A percentile compares a stretch with the other conserved stretches of the same genome.
Evolutionary conservation across 2,113 vertebrate genomes (phyloP).

Genomic region (Sylvilagus bachmani): DNA sequence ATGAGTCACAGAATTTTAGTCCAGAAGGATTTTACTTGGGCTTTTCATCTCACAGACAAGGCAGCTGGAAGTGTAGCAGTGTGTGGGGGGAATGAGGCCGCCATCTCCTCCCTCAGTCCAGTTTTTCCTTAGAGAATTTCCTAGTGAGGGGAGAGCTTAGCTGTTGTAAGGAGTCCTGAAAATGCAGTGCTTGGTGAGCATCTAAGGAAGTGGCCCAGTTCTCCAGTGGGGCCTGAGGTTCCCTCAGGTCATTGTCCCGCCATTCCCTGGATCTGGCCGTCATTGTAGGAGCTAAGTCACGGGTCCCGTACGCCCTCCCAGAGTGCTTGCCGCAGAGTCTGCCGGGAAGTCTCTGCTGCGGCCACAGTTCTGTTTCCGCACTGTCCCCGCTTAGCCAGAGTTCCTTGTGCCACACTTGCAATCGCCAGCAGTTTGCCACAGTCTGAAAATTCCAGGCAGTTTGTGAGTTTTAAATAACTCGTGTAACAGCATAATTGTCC

Average conservation of each 20-base stretch:
- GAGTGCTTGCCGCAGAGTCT: neutral
- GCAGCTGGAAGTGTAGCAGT: conserved; percentile 12
- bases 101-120: neutral
- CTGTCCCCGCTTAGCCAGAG: neutral
- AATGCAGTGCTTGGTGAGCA: neutral
- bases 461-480: neutral
- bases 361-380: neutral
- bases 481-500: neutral
- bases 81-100: neutral
- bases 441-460: neutral
- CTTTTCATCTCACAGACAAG: conserved; percentile 34
- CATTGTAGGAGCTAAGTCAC: neutral
- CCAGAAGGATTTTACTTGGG: conserved; percentile 45
- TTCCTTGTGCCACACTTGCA: neutral
- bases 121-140: neutral
- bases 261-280: neutral
- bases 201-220: neutral
- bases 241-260: neutral
- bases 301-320: neutral
- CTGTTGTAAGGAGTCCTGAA: neutral
- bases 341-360: neutral
- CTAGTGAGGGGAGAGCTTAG: neutral
- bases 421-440: neutral
- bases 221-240: neutral
- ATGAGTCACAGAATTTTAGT: conserved; percentile 7